These are phyloP conservation scores for Megamerina dolium DNA, from an alignment of 2,888 invertebrate species.

Conservation along the genomic window DNA sequence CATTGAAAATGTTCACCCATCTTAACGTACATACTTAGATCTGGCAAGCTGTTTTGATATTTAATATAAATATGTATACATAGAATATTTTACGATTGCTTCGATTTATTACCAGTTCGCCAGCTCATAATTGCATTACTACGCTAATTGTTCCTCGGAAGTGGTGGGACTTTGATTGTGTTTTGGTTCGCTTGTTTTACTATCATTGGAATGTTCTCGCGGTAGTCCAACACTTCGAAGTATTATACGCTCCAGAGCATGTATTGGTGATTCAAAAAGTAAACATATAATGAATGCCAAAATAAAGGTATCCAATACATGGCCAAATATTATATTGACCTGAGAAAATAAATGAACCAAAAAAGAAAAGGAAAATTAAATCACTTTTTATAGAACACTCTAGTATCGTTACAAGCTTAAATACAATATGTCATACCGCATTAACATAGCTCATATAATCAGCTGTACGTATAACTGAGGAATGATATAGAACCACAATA, in stretches of 20 bases:
- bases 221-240: no score
- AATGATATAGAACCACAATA: constrained; percentile 60
- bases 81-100: no score
- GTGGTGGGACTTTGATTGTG: constrained; percentile 25
- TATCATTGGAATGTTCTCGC: no score
- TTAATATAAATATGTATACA: no score
- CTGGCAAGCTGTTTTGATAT: no score
- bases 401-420: background rate
- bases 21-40: no score
- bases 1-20: no score
- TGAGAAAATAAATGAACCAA: constrained; percentile 33
- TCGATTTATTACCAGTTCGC: no score
- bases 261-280: constrained; percentile 66
- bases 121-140: no score
- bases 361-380: background rate
- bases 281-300: constrained; percentile 60
- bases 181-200: no score
- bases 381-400: background rate
- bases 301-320: constrained; percentile 52
- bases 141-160: constrained; percentile 28
- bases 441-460: constrained; percentile 57
- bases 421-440: constrained; percentile 52
- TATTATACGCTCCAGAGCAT: constrained; percentile 64
- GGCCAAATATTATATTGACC: constrained; percentile 52
- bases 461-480: constrained; percentile 57